Evolutionary conservation across 2,888 invertebrate species (phyloP).

Genomic region (Helleia helle): DNA sequence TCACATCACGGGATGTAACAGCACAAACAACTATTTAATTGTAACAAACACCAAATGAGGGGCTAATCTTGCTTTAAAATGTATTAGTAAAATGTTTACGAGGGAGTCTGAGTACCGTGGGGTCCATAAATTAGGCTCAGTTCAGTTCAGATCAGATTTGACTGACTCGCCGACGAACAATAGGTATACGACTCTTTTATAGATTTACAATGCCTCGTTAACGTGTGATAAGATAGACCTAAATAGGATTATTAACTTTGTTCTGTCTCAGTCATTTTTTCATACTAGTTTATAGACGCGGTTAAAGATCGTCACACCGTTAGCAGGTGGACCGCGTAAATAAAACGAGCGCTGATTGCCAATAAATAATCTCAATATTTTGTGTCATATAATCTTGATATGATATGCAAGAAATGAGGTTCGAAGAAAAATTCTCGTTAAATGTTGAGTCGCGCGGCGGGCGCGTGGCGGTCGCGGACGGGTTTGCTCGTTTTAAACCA

Average conservation of each 20-base stretch:
- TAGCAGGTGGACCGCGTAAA: slow-evolving; percentile 42
- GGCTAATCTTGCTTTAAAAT: neutral
- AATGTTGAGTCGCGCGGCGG: slow-evolving; percentile 53
- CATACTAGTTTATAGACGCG: slow-evolving; percentile 5
- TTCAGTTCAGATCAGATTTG: slow-evolving; percentile 46
- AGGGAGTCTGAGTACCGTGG: slow-evolving; percentile 1
- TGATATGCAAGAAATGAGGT: slow-evolving; percentile 48
- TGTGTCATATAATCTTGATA: slow-evolving; percentile 54
- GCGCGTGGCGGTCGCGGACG: slow-evolving; percentile 34
- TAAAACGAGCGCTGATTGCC: slow-evolving; percentile 50
- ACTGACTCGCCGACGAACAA: slow-evolving; percentile 49
- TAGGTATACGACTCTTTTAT: slow-evolving; percentile 45
- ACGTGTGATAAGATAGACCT: slow-evolving; percentile 48
- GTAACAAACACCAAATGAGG: neutral
- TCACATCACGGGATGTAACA: neutral
- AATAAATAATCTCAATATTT: slow-evolving; percentile 56
- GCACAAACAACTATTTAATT: neutral
- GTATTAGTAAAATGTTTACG: slow-evolving; percentile 5
- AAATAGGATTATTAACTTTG: slow-evolving; percentile 70
- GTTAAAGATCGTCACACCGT: slow-evolving; percentile 21
- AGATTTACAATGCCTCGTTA: slow-evolving; percentile 62
- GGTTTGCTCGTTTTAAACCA: slow-evolving; percentile 48
- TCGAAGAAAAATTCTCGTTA: slow-evolving; percentile 47
- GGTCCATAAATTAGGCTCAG: slow-evolving; percentile 51
- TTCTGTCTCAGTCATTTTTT: slow-evolving; percentile 31